Base-by-base conservation (phyloP, 2,888 invertebrate species). In the Sabatieria punctata region DNA sequence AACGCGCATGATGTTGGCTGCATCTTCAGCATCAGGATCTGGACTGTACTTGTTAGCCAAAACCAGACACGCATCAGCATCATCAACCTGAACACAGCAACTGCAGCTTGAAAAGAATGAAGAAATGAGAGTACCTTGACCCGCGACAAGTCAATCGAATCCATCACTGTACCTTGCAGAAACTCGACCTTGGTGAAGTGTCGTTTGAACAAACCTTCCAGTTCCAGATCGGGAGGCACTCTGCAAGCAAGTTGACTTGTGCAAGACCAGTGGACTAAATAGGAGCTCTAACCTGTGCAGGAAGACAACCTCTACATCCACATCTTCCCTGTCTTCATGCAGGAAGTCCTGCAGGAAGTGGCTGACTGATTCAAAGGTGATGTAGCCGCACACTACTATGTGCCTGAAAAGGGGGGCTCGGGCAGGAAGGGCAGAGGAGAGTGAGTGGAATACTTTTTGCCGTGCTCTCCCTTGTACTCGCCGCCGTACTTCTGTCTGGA, bases 101-200 rank as follows among this genome's bases (percentile, higher is more conserved):
- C n/a, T 15, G 33, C n/a, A 33, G 33, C 15, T n/a, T n/a, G n/a
- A n/a, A n/a, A n/a, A 39, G 15, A 11, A 39, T 13, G 39, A n/a
- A 15, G 11, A 43, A 49, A n/a, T n/a, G n/a, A n/a, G 35, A 55
- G 57, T 52, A 70, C 70, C 85, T 95, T 95, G 70, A 97, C 95
- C 78, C 97, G 79, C 73, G 93, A 89, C 64, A 99, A 83, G 77
- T 99, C 97, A 75, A 95, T 91, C 71, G 95, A 91, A 77, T 95
- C 97, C 97, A 99, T 99, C 73, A 97, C 97, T 75, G 93, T 91
- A 73, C 97, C 97, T 78, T 95, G 95, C 81, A 97, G 97, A 81
- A 97, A 99, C 77, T 91, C 89, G 76, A 93, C 97, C 72, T 95
- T 97, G 67, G 97, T 99, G 78, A 97, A 99, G 78, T 99, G 97